These are phyloP conservation scores for Saccopteryx bilineata DNA, from an alignment of 2,113 vertebrate genomes.

Conservation along the genomic window DNA sequence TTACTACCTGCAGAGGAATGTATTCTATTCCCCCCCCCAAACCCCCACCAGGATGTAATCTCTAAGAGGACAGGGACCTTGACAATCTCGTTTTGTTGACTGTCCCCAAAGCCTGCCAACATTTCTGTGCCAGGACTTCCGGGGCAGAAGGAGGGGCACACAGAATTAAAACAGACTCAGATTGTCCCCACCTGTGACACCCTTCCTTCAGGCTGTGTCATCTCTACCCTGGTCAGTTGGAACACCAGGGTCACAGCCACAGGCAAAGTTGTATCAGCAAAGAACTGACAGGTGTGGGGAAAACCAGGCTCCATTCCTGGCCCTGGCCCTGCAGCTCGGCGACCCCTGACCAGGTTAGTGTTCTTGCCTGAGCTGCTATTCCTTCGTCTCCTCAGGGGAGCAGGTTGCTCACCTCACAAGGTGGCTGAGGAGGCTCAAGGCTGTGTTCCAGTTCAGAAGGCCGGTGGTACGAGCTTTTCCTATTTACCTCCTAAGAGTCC, in stretches of 20 bases:
- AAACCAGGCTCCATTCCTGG: background rate
- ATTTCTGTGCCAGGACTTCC: background rate
- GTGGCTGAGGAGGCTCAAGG: background rate
- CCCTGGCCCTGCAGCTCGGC: background rate
- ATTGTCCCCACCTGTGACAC: rapidly evolving
- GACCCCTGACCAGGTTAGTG: background rate
- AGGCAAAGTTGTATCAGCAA: background rate
- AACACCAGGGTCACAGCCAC: background rate
- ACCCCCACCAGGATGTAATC: background rate
- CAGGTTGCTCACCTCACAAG: background rate
- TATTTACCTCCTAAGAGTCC: too few species aligned
- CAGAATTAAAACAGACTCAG: background rate
- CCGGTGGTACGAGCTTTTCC: background rate
- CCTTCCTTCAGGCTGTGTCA: background rate
- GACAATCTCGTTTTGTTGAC: background rate
- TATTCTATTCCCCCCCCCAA: background rate
- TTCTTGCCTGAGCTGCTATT: background rate
- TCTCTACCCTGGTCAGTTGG: background rate
- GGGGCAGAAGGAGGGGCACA: background rate
- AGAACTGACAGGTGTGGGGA: background rate
- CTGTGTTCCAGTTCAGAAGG: background rate
- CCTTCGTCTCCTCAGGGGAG: background rate
- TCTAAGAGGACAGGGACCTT: background rate
- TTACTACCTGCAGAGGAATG: background rate
- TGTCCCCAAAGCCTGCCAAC: background rate